A percentile compares a stretch with the other conserved stretches of the same genome.
These are phyloP conservation scores for Drosophila colorata DNA, from an alignment of 2,888 invertebrate species.

Conservation along the genomic window DNA sequence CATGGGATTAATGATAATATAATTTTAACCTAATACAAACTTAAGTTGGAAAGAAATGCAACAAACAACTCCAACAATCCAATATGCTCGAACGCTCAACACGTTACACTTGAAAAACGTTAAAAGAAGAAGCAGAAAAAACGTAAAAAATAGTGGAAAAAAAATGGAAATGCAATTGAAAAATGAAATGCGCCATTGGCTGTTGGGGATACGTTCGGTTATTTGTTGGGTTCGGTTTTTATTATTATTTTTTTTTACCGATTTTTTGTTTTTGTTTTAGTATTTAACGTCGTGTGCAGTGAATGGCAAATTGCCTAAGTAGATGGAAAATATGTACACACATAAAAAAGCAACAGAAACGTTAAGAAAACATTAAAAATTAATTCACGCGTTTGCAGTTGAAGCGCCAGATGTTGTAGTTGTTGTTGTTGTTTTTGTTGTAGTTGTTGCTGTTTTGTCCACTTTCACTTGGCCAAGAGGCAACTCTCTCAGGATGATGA, in stretches of 20 bases:
- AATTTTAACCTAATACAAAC: no score
- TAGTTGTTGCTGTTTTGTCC: constrained; percentile 51
- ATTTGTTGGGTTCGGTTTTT: constrained; percentile 33
- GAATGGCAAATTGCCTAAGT: constrained; percentile 76
- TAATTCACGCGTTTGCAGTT: constrained; percentile 74
- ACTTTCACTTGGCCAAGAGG: constrained; percentile 67
- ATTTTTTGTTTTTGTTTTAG: constrained; percentile 1
- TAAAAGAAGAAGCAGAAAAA: constrained; percentile 6
- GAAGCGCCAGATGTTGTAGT: constrained; percentile 6
- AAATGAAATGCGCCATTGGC: constrained; percentile 75
- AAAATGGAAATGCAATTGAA: constrained; percentile 57
- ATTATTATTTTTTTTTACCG: constrained; percentile 2
- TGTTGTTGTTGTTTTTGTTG: constrained; percentile 15
- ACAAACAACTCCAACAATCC: constrained; percentile 2
- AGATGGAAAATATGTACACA: constrained; percentile 54
- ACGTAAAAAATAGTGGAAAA: constrained; percentile 5
- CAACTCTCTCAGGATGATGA: constrained; percentile 68
- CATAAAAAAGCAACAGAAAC: constrained; percentile 25
- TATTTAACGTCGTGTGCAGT: constrained; percentile 65
- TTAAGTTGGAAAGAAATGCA: neutral
- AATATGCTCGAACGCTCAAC: constrained; percentile 7
- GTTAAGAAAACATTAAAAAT: constrained; percentile 58
- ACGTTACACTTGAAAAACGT: constrained; percentile 30
- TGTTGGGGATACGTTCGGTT: constrained; percentile 16
- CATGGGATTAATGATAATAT: no score